Evolutionary conservation across 1,140 invertebrate species (phyloP).

Genomic region (Microplitis demolitor): DNA sequence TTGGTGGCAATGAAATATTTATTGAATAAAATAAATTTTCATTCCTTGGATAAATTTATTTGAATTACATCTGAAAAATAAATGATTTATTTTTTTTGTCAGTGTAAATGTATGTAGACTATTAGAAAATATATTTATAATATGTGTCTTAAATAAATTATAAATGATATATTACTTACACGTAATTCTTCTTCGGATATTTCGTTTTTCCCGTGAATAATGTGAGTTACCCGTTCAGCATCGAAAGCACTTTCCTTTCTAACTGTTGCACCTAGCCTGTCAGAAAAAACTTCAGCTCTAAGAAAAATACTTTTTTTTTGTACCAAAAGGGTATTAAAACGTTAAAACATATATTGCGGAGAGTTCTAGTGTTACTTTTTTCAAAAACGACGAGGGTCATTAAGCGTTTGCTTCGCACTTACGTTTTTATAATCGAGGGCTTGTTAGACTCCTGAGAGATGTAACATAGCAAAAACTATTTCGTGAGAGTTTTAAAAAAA

Average conservation of each 20-base stretch:
- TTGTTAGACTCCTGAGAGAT: too few relatives aligned
- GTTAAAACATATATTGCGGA: too few relatives aligned
- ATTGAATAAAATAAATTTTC: too few relatives aligned
- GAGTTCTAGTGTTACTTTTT: background rate
- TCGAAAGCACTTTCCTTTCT: background rate
- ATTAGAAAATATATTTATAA: too few relatives aligned
- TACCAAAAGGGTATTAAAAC: background rate
- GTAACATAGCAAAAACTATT: too few relatives aligned
- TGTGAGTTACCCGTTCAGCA: background rate
- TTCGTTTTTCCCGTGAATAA: conserved; percentile 9
- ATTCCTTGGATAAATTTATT: too few relatives aligned
- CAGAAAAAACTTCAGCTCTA: conserved; percentile 24
- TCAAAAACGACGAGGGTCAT: background rate
- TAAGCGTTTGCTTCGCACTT: background rate
- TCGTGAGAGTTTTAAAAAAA: too few relatives aligned
- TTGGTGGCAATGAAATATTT: too few relatives aligned
- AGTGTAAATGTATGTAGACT: too few relatives aligned
- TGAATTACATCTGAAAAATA: too few relatives aligned
- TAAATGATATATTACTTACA: conserved; percentile 10
- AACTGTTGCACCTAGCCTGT: conserved; percentile 43
- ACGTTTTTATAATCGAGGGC: background rate
- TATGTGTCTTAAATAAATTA: too few relatives aligned
- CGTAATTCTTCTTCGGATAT: conserved; percentile 12
- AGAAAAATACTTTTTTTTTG: conserved; percentile 33
- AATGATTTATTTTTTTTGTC: too few relatives aligned